Evolutionary conservation across 2,888 invertebrate species (phyloP).

Genomic region (Halocaridina rubra): DNA sequence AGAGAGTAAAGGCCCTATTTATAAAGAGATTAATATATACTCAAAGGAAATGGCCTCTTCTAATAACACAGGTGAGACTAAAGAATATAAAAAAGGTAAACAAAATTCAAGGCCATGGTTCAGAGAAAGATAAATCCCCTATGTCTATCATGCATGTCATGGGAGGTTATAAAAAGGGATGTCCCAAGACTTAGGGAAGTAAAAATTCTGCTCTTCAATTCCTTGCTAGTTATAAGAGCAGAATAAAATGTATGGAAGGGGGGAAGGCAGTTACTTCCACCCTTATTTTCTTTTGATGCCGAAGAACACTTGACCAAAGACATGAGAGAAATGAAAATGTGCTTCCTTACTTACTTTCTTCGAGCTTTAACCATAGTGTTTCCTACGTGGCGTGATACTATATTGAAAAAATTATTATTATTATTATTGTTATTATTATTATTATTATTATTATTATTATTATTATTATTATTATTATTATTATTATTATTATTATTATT

Average conservation of each 20-base stretch:
- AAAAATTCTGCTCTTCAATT: background rate
- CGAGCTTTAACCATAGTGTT: too few species aligned
- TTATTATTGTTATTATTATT: background rate
- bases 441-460: background rate
- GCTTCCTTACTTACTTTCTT: too few species aligned
- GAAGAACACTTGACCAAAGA: too few species aligned
- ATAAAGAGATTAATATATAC: slow-evolving; percentile 49
- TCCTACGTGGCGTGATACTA: too few species aligned
- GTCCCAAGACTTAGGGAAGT: too few species aligned
- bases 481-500: background rate
- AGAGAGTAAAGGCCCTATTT: slow-evolving; percentile 47
- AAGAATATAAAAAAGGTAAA: background rate
- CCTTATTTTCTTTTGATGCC: too few species aligned
- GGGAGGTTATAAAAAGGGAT: too few species aligned
- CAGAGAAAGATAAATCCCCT: background rate
- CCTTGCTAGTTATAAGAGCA: too few species aligned
- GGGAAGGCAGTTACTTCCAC: too few species aligned
- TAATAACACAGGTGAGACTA: slow-evolving; percentile 44
- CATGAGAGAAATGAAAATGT: too few species aligned
- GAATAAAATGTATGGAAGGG: too few species aligned
- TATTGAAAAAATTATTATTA: background rate
- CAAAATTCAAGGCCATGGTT: background rate
- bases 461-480: background rate
- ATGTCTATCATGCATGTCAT: too few species aligned
- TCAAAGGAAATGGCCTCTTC: slow-evolving; percentile 54